These are phyloP conservation scores for Apis laboriosa DNA, from an alignment of 1,140 invertebrate species.

Conservation along the genomic window DNA sequence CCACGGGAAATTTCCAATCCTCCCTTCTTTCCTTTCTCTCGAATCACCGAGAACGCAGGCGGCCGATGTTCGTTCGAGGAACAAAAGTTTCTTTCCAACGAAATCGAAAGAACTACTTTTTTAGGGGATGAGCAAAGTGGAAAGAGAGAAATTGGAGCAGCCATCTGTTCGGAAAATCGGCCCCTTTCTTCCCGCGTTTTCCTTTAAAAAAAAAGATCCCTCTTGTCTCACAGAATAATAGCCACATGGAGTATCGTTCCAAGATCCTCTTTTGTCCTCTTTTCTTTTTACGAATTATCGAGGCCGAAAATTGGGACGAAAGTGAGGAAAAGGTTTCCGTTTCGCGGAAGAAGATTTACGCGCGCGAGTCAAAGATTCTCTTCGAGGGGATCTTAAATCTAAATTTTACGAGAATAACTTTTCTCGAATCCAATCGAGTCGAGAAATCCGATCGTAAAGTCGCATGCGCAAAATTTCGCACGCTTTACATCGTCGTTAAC, in stretches of 20 bases:
- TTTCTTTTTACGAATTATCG: not conserved
- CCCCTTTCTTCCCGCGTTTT: not conserved
- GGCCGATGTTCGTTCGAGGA: too few relatives aligned
- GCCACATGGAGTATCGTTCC: not conserved
- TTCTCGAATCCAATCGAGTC: not conserved
- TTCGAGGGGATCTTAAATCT: not conserved
- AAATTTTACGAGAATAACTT: not conserved
- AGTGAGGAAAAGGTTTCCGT: not conserved
- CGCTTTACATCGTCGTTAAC: not conserved
- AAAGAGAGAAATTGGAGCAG: slow-evolving; percentile 18
- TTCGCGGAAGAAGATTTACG: not conserved
- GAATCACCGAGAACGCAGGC: too few relatives aligned
- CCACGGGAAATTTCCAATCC: not conserved
- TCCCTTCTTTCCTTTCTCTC: too few relatives aligned
- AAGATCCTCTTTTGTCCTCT: not conserved
- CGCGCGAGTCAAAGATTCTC: not conserved
- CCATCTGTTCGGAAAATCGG: slow-evolving; percentile 20
- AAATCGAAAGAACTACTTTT: not conserved
- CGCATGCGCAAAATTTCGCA: not conserved
- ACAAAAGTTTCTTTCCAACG: not conserved
- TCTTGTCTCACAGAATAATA: not conserved
- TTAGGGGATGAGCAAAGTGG: not conserved
- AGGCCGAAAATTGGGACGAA: slow-evolving; percentile 6
- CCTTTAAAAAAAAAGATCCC: too few relatives aligned
- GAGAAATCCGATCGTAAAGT: not conserved